These are phyloP conservation scores for Caenorhabditis doughertyi DNA, from an alignment of 2,888 invertebrate genomes.

Conservation along the genomic window DNA sequence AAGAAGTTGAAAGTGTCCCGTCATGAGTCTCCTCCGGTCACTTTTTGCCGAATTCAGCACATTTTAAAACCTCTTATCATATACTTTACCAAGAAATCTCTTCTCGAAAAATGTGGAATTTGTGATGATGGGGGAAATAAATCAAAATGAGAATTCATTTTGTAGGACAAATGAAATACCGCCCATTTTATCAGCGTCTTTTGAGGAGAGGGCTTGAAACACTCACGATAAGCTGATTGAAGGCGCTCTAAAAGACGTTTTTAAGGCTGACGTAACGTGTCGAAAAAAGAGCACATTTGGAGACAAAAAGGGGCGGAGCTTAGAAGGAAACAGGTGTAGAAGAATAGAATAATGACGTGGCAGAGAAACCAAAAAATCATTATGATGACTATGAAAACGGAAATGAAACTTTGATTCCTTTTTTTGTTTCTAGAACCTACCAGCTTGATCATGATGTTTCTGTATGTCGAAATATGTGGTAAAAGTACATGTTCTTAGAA, in stretches of 20 bases:
- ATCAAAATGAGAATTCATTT: constrained; percentile 13
- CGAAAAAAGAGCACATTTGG: constrained; percentile 52
- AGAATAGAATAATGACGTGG: constrained; percentile 31
- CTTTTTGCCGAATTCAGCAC: constrained; percentile 49
- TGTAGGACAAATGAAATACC: neutral
- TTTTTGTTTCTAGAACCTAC: constrained; percentile 4
- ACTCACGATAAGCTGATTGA: constrained; percentile 58
- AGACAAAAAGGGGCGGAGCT: constrained; percentile 40
- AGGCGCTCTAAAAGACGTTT: constrained; percentile 52
- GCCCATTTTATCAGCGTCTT: constrained; percentile 2
- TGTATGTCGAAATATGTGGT: neutral
- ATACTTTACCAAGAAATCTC: neutral
- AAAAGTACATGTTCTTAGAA: neutral
- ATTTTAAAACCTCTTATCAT: constrained; percentile 42
- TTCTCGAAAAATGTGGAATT: constrained; percentile 39
- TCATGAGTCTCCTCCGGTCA: constrained; percentile 25
- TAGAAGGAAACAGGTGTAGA: constrained; percentile 19
- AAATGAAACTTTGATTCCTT: constrained; percentile 24
- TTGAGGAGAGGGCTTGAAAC: constrained; percentile 25
- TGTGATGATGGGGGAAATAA: neutral
- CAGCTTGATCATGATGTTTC: constrained; percentile 1
- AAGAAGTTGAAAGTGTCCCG: constrained; percentile 3
- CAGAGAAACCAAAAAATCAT: constrained; percentile 42
- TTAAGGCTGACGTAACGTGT: constrained; percentile 54
- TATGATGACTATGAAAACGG: neutral